phyloP scores from a whole-genome alignment of 2,888 invertebrate genomes.

The Chrysina gloriosa region DNA sequence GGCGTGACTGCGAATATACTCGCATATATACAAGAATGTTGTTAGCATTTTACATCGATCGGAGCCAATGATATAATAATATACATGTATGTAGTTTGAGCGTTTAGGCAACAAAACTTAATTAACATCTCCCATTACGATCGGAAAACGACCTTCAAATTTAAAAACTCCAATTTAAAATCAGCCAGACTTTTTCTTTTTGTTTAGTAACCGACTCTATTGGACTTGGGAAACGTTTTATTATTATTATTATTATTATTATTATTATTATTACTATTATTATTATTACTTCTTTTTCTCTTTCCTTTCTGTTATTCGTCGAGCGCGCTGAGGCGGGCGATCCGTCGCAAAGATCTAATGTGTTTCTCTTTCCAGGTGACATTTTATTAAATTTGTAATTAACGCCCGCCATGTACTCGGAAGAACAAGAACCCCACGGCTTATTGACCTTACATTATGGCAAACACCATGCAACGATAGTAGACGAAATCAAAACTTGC shows the following conservation, averaged over 20 bases:
- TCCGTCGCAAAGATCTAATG: slow-evolving; percentile 5
- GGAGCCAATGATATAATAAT: slow-evolving; percentile 26
- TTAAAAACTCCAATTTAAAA: slow-evolving; percentile 30
- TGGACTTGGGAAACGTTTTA: slow-evolving; percentile 11
- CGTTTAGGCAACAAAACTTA: slow-evolving; percentile 32
- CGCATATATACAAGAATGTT: slow-evolving; percentile 19
- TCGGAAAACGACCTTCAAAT: slow-evolving; percentile 26
- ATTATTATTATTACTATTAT: too few relatives aligned
- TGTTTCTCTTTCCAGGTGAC: slow-evolving; percentile 41
- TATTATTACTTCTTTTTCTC: too few relatives aligned
- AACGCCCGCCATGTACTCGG: slow-evolving; percentile 68
- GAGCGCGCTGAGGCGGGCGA: background rate
- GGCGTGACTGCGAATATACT: slow-evolving; percentile 30
- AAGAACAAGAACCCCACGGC: slow-evolving; percentile 70
- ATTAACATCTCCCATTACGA: slow-evolving; percentile 29
- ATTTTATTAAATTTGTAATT: slow-evolving; percentile 40
- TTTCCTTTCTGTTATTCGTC: too few relatives aligned
- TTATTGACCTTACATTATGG: slow-evolving; percentile 92
- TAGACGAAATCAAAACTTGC: slow-evolving; percentile 90
- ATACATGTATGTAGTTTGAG: slow-evolving; percentile 8
- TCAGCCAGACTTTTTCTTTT: slow-evolving; percentile 25
- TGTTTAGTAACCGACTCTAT: slow-evolving; percentile 26
- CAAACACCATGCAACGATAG: slow-evolving; percentile 93
- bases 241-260: background rate
- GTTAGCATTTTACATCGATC: slow-evolving; percentile 15